Evolutionary conservation across 35 echinoderm and acorn worm species (phyloP).

Genomic region (Ophiothrix spiculata): DNA sequence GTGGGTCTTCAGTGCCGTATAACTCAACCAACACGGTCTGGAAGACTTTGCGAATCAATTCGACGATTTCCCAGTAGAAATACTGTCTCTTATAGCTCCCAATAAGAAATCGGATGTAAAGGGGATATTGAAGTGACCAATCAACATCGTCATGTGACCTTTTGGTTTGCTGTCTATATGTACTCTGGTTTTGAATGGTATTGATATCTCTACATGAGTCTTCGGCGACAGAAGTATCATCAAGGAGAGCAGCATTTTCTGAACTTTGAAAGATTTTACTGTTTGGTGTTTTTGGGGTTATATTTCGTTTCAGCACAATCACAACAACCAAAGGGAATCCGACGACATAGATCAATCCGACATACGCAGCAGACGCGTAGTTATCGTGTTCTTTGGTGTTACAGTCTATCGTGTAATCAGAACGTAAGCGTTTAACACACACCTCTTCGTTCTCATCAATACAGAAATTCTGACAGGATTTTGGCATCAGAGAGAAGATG

Average conservation of each 20-base stretch:
- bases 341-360: slow-evolving; percentile 27
- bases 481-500: slow-evolving; percentile 25
- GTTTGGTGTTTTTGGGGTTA: too few species aligned
- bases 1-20: slow-evolving; percentile 23
- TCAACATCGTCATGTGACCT: too few species aligned
- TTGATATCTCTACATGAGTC: background rate
- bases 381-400: background rate
- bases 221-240: background rate
- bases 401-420: slow-evolving; percentile 44
- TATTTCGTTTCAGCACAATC: too few species aligned
- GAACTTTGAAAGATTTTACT: background rate
- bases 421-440: slow-evolving; percentile 16
- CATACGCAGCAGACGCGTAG: slow-evolving; percentile 17
- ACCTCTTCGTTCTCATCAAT: background rate
- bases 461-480: slow-evolving; percentile 32
- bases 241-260: background rate
- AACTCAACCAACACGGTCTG: slow-evolving; percentile 26
- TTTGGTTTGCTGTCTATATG: background rate
- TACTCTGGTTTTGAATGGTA: background rate
- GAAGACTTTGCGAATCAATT: slow-evolving; percentile 33
- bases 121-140: too few species aligned
- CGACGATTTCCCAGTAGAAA: slow-evolving; percentile 57
- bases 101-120: slow-evolving; percentile 24
- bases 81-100: slow-evolving; percentile 51
- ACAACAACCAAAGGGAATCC: slow-evolving; percentile 25